These are phyloP conservation scores for Netelia melanura DNA, from an alignment of 2,888 invertebrate genomes.

Conservation along the genomic window DNA sequence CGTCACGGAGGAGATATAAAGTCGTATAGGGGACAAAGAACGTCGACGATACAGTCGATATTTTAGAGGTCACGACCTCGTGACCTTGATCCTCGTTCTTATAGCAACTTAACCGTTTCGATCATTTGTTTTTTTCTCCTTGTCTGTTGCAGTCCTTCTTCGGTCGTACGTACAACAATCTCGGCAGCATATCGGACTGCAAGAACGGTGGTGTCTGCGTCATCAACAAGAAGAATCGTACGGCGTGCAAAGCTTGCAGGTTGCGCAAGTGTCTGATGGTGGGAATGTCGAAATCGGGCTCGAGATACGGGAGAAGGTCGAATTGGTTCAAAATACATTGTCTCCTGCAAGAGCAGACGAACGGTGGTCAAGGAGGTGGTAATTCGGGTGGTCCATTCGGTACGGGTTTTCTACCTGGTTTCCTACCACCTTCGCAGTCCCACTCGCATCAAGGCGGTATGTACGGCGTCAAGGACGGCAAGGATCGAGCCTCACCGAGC, in stretches of 20 bases:
- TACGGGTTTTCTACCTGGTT: conserved; percentile 77
- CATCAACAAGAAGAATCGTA: conserved; percentile 96
- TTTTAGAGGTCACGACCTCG: no score
- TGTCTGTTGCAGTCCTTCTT: conserved; percentile 94
- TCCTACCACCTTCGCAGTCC: conserved; percentile 76
- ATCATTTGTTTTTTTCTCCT: neutral
- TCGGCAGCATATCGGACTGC: conserved; percentile 95
- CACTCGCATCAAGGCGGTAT: conserved; percentile 71
- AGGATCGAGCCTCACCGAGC: conserved; percentile 79
- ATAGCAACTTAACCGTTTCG: no score
- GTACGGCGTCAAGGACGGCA: conserved; percentile 74
- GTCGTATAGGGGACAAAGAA: conserved; percentile 43
- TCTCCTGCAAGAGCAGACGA: conserved; percentile 91
- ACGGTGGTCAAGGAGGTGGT: conserved; percentile 72
- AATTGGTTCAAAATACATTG: conserved; percentile 98
- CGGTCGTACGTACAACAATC: conserved; percentile 96
- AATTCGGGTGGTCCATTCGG: conserved; percentile 75
- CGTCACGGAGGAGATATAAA: conserved; percentile 15
- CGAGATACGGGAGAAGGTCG: conserved; percentile 94
- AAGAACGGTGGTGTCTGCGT: conserved; percentile 96
- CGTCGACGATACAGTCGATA: neutral
- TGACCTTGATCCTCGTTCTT: neutral
- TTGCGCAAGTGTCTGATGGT: conserved; percentile 94
- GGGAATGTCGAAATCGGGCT: conserved; percentile 97
- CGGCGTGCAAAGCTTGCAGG: conserved; percentile 96